These are phyloP conservation scores for Cheiracanthium punctorium DNA, from an alignment of 2,888 invertebrate species.

Conservation along the genomic window DNA sequence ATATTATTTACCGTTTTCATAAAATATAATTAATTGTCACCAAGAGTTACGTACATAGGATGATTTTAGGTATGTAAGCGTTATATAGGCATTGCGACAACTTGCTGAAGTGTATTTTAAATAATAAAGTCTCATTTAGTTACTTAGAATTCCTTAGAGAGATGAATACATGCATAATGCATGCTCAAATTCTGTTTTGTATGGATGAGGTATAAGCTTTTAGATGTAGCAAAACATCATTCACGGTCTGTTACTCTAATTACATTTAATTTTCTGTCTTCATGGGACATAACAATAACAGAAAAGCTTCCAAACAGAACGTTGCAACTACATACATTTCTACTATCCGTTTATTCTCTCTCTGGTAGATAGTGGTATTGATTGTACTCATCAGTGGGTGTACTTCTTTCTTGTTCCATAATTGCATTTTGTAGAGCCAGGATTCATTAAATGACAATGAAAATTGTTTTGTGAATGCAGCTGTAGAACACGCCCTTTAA, in stretches of 20 bases:
- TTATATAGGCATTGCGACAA: not conserved
- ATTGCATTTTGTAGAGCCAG: not conserved
- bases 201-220: not conserved
- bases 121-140: not conserved
- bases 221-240: not conserved
- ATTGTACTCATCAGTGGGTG: not conserved
- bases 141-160: not conserved
- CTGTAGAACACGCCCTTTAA: not conserved
- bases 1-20: too few species aligned
- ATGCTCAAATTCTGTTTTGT: not conserved
- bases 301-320: not conserved
- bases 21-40: too few species aligned
- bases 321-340: not conserved
- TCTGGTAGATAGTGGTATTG: not conserved
- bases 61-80: too few species aligned
- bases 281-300: not conserved
- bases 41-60: too few species aligned
- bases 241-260: conserved; percentile 28
- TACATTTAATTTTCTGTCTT: conserved; percentile 24
- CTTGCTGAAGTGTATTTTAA: not conserved
- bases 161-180: not conserved
- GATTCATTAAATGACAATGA: not conserved
- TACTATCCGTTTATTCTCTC: not conserved
- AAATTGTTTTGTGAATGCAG: not conserved
- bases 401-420: not conserved